Base-by-base conservation (phyloP, 2,113 vertebrate genomes). In the Myiagra hebetior region DNA sequence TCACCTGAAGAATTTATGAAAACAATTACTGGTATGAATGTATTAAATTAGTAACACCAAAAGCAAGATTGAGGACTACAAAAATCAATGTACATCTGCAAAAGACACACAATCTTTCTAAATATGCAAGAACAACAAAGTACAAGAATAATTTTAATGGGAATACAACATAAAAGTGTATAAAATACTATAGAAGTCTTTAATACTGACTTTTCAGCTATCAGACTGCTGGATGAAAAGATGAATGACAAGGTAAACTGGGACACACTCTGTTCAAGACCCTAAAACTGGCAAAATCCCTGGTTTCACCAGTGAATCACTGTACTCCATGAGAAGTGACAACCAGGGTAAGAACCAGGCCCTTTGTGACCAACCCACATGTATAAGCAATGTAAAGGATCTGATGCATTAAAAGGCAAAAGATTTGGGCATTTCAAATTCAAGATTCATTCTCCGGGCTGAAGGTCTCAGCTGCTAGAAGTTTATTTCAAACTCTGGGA, bases 401-500 rank as follows among this genome's bases (percentile, higher is more conserved):
- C 47, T 7, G 2, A 78, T 27, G 78, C 9, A 57, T 53, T 17
- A 39, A 28, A 91, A 60, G 21, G 49, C 26, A 89, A 85, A 57
- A 85, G 42, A 82, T 22, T 15, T 30, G 11, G 60, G 26, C 37
- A 64, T 60, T 78, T 92, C 77, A 76, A 89, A 87, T 60, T 76
- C 69, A 82, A 78, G 69, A 86, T 49, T 72, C 11, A 8, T 56
- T 35, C 64, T 60, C 21, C 55, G 78, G 49, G 65, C 49, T 82
- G 57, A 75, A 56, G 73, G 44, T 33, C 62, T 63, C 37, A 70
- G 63, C 53, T 82, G 84, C 37, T 11, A 28, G 13, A 92, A 93
- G n/a, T 87, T 96, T 84, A 53, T 87, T 92, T 78, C 64, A 87
- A 87, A 85, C 70, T 88, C 76, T 33, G 57, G 6, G 37, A 95